These are phyloP conservation scores for Zonotrichia leucophrys DNA, from an alignment of 2,113 vertebrate genomes.

Conservation along the genomic window DNA sequence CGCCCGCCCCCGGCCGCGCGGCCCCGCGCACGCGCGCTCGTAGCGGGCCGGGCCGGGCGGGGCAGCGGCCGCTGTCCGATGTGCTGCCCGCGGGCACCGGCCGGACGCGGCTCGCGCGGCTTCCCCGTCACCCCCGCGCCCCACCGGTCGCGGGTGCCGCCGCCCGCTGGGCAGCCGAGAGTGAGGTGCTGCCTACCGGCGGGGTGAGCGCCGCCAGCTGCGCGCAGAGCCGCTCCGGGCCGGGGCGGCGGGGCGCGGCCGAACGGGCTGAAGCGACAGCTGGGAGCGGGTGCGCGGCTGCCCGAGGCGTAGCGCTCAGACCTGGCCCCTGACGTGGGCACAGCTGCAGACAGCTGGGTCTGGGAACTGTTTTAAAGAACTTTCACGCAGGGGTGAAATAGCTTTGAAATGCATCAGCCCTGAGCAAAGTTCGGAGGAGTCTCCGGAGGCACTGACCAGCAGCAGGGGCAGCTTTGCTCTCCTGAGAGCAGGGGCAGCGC, in stretches of 20 bases:
- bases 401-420: not conserved
- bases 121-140: too few relatives aligned
- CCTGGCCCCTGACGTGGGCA: rapidly evolving
- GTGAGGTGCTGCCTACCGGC: not conserved
- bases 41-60: too few relatives aligned
- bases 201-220: not conserved
- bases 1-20: too few relatives aligned
- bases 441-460: not conserved
- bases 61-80: not conserved
- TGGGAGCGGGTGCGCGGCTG: not conserved
- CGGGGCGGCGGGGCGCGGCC: not conserved
- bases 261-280: too few relatives aligned
- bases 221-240: not conserved
- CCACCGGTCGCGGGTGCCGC: not conserved
- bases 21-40: too few relatives aligned
- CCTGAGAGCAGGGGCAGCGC: not conserved
- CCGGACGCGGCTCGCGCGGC: too few relatives aligned
- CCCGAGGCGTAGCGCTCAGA: rapidly evolving
- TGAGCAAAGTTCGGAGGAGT: not conserved
- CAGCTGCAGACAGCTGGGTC: rapidly evolving
- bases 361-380: not conserved
- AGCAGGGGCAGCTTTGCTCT: not conserved
- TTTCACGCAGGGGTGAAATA: not conserved
- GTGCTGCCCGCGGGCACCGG: not conserved
- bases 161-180: not conserved